Evolutionary conservation across 2,113 vertebrate genomes (phyloP).

Genomic region (Spea multiplicata): DNA sequence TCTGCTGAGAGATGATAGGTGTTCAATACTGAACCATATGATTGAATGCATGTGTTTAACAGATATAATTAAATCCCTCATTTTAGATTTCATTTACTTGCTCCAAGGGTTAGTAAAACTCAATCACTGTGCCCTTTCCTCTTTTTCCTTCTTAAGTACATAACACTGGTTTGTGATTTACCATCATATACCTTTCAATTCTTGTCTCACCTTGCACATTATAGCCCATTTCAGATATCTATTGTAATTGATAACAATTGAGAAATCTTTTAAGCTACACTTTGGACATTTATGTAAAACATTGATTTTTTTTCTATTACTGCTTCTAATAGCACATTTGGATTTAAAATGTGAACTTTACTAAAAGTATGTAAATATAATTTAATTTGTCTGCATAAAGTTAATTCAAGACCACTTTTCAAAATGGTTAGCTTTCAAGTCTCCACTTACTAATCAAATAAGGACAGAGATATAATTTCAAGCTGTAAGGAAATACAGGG

Average conservation of each 20-base stretch:
- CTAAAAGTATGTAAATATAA: slow-evolving; percentile 29
- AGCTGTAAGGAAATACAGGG: not conserved
- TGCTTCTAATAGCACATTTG: slow-evolving; percentile 32
- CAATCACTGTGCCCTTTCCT: too few relatives aligned
- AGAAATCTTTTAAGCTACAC: slow-evolving; percentile 29
- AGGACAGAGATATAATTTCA: not conserved
- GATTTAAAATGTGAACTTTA: slow-evolving; percentile 13
- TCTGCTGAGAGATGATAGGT: not conserved
- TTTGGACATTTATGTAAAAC: slow-evolving; percentile 22
- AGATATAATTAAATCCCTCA: not conserved
- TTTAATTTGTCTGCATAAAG: slow-evolving; percentile 30
- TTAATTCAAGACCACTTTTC: slow-evolving; percentile 13
- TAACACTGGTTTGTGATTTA: slow-evolving; percentile 11
- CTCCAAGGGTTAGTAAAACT: too few relatives aligned
- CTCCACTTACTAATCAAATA: slow-evolving; percentile 29
- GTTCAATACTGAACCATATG: not conserved
- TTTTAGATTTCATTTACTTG: too few relatives aligned
- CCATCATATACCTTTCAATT: slow-evolving; percentile 17
- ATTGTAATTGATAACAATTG: slow-evolving; percentile 18
- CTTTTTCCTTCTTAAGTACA: too few relatives aligned
- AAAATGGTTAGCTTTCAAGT: slow-evolving; percentile 12
- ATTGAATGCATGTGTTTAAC: not conserved
- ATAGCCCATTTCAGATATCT: slow-evolving; percentile 9
- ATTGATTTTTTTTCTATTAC: slow-evolving; percentile 34
- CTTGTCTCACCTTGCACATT: not conserved